These are phyloP conservation scores for Euproctis similis DNA, from an alignment of 2,888 invertebrate genomes.

Conservation along the genomic window DNA sequence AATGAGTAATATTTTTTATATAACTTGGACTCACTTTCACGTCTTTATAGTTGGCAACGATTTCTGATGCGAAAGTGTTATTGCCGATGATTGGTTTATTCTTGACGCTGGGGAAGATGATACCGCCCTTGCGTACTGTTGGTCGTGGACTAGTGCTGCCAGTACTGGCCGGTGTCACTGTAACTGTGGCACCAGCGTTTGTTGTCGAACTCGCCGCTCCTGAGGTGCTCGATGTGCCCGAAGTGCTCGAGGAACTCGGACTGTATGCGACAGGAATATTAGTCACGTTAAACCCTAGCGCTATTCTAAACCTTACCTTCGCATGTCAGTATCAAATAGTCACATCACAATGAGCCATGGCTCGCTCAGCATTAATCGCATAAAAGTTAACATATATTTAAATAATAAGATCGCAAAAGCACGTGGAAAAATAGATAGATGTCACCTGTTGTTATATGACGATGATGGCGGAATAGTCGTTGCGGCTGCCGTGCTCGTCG, in stretches of 20 bases:
- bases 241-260: constrained; percentile 54
- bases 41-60: constrained; percentile 85
- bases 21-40: constrained; percentile 81
- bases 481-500: constrained; percentile 49
- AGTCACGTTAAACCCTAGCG: constrained; percentile 38
- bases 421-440: constrained; percentile 37
- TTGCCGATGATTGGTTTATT: constrained; percentile 91
- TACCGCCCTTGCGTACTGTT: constrained; percentile 82
- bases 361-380: constrained; percentile 18
- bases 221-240: constrained; percentile 31
- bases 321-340: constrained; percentile 9
- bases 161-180: constrained; percentile 50
- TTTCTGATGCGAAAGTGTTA: constrained; percentile 87
- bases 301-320: constrained; percentile 10
- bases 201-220: constrained; percentile 33
- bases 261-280: constrained; percentile 63
- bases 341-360: constrained; percentile 14
- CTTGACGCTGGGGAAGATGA: constrained; percentile 93
- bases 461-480: constrained; percentile 44
- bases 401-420: constrained; percentile 26
- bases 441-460: constrained; percentile 59
- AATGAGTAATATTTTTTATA: constrained; percentile 32
- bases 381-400: constrained; percentile 3
- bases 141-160: constrained; percentile 65
- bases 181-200: constrained; percentile 37